A percentile compares a stretch with the other conserved stretches of the same genome.
phyloP scores from a whole-genome alignment of 1,140 invertebrate genomes.

The Tetragnatha versicolor region DNA sequence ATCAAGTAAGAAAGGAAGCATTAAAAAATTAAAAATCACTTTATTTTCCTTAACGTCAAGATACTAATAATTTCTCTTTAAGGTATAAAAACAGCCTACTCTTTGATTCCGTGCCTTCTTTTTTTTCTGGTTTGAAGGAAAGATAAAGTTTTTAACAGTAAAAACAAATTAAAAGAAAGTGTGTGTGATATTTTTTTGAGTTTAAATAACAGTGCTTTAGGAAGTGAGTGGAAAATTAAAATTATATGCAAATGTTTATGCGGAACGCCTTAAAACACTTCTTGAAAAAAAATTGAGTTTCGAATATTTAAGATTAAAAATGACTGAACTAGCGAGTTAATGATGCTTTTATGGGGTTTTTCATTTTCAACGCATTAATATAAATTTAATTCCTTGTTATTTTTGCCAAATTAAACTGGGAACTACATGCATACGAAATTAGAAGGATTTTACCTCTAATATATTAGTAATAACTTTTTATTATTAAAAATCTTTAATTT shows the following conservation, averaged over 20 bases:
- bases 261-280: not conserved
- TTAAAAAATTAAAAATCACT: constrained; percentile 18
- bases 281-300: not conserved
- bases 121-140: not conserved
- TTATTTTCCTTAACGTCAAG: constrained; percentile 11
- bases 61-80: constrained; percentile 2
- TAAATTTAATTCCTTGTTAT: too few species aligned
- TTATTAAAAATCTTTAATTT: too few species aligned
- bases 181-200: not conserved
- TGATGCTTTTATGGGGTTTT: not conserved
- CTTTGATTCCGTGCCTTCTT: not conserved
- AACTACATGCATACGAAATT: too few species aligned
- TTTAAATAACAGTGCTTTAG: not conserved
- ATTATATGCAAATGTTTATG: constrained; percentile 14
- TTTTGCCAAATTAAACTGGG: too few species aligned
- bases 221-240: not conserved
- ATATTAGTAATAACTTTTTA: too few species aligned
- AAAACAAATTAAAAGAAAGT: not conserved
- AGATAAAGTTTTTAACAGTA: not conserved
- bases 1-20: constrained; percentile 4
- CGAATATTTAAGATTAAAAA: not conserved
- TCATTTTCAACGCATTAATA: not conserved
- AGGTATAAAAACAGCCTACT: not conserved
- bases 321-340: not conserved
- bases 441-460: too few species aligned